These are phyloP conservation scores for Pseudomyrmex pallidus DNA, from an alignment of 1,140 invertebrate species.

Conservation along the genomic window DNA sequence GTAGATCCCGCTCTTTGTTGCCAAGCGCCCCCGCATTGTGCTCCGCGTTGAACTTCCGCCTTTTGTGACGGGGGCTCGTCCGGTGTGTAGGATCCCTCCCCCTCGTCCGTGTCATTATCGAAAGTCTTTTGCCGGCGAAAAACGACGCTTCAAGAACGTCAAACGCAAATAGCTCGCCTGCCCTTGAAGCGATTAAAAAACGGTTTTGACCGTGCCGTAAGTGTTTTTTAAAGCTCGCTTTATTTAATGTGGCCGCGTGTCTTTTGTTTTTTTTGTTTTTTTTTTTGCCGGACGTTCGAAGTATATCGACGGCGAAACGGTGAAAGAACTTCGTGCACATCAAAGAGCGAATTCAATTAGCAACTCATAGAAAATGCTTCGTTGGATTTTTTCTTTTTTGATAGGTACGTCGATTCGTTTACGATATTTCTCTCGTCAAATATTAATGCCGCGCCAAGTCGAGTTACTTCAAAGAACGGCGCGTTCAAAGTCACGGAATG, in stretches of 20 bases:
- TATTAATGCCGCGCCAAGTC: slow-evolving; percentile 57
- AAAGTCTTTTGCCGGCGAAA: slow-evolving; percentile 36
- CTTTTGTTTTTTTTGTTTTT: too few relatives aligned
- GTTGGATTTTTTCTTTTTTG: slow-evolving; percentile 23
- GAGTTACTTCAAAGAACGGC: slow-evolving; percentile 62
- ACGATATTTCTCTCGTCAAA: slow-evolving; percentile 61
- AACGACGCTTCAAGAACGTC: slow-evolving; percentile 26
- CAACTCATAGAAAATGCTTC: slow-evolving; percentile 51
- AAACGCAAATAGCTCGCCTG: slow-evolving; percentile 29
- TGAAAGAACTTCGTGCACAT: slow-evolving; percentile 16
- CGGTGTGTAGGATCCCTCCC: not conserved
- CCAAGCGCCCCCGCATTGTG: slow-evolving; percentile 19
- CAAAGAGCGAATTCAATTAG: slow-evolving; percentile 56
- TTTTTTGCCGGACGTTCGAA: not conserved
- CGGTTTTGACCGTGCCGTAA: slow-evolving; percentile 22
- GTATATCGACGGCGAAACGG: slow-evolving; percentile 31
- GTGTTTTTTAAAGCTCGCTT: slow-evolving; percentile 26
- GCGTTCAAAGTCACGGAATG: slow-evolving; percentile 45
- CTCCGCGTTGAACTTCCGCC: slow-evolving; percentile 33
- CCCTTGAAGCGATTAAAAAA: slow-evolving; percentile 3
- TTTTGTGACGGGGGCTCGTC: slow-evolving; percentile 27
- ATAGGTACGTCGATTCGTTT: slow-evolving; percentile 45
- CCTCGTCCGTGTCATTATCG: slow-evolving; percentile 40
- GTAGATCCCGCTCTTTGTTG: slow-evolving; percentile 36
- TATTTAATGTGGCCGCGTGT: slow-evolving; percentile 27